These are phyloP conservation scores for Meteorus cinctellus DNA, from an alignment of 2,888 invertebrate species.

Conservation along the genomic window DNA sequence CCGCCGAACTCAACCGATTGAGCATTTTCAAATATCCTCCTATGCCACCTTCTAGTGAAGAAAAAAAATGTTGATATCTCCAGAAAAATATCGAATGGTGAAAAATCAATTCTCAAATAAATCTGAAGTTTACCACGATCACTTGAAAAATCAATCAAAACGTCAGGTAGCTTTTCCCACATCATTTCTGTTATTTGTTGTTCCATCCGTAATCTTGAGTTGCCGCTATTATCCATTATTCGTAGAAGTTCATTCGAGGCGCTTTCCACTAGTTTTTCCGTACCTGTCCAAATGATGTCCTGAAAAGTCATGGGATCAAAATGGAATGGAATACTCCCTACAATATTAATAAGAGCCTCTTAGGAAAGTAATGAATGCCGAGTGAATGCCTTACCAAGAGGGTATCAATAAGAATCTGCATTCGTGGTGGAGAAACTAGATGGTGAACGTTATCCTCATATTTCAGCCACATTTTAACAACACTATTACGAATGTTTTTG, in stretches of 20 bases:
- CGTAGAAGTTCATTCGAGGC: slow-evolving; percentile 4
- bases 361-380: neutral
- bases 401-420: slow-evolving; percentile 6
- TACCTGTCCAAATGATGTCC: slow-evolving; percentile 10
- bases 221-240: neutral
- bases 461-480: slow-evolving; percentile 58
- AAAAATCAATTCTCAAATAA: neutral
- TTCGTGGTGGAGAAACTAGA: neutral
- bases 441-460: slow-evolving; percentile 52
- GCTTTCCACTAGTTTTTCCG: neutral
- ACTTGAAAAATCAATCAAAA: neutral
- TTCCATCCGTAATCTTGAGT: neutral
- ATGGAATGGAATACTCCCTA: too few relatives aligned
- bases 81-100: neutral
- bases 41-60: neutral
- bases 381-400: slow-evolving; percentile 11
- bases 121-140: slow-evolving; percentile 11
- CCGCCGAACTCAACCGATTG: neutral
- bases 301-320: neutral
- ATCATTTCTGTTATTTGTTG: slow-evolving; percentile 3
- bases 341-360: too few relatives aligned
- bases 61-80: neutral
- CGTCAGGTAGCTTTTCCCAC: slow-evolving; percentile 5
- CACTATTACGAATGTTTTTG: slow-evolving; percentile 41
- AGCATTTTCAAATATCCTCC: neutral